Base-by-base conservation (phyloP, 2,113 vertebrate species). In the Atrichornis clamosus region DNA sequence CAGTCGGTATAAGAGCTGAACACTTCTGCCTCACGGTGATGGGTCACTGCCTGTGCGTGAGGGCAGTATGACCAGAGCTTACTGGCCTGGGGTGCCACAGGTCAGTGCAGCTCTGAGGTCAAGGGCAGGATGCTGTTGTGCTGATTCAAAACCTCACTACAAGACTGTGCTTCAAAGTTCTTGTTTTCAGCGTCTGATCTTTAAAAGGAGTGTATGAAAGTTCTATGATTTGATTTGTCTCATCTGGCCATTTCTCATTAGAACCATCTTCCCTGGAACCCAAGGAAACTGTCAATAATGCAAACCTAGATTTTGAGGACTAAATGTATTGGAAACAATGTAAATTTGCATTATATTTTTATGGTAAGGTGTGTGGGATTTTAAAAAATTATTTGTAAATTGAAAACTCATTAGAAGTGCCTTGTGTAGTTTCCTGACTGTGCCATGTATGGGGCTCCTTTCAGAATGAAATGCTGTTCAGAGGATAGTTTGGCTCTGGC, bases 1-100 rank as follows among this genome's bases (percentile, higher is more conserved):
- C 28, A 16, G 8, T 13, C 8, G 2, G 0, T 65, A 2, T 37
- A 15, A 32, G 27, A 72, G 13, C 75, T 72, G 69, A 27, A 63
- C 12, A 11, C 15, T 46, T 37, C 46, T 33, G 11, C 50, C 8
- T 68, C 15, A 14, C 86, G 21, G 15, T 17, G 1, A 1, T 24
- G 11, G 15, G 8, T 39, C 10, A 6, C 20, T 76, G 42, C 15
- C 21, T 49, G 56, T 59, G 27, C n/a, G n/a, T n/a, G n/a, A n/a
- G n/a, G n/a, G 37, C 22, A 20, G 24, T 2, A 3, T 0, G 5
- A n/a, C 19, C 21, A 21, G 10, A 0, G 0, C 15, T 16, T 4
- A 4, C 9, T 23, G 21, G 18, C 49, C 21, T 52, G 24, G 46
- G 2, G 35, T 59, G 33, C 13, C 7, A 3, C 70, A 37, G 15